phyloP scores from a whole-genome alignment of 2,797 vertebrate species.

The Yasuhikotakia modesta region DNA sequence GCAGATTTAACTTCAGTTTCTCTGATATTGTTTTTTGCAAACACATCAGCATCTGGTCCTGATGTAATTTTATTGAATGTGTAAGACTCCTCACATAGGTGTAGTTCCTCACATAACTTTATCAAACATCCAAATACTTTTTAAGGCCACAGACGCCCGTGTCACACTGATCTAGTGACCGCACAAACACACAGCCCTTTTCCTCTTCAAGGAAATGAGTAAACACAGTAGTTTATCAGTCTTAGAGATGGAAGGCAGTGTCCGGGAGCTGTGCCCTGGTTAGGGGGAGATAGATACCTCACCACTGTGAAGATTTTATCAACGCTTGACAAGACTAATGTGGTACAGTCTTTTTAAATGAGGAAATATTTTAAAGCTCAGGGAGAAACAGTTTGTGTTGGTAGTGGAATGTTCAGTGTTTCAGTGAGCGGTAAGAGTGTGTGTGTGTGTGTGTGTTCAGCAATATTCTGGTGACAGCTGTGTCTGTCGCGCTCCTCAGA shows the following conservation, averaged over 20 bases:
- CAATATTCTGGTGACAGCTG: constrained; percentile 80
- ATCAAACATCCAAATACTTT: not conserved
- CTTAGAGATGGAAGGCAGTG: constrained; percentile 15
- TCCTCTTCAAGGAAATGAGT: constrained; percentile 16
- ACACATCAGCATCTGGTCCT: too few species aligned
- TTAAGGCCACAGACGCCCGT: not conserved
- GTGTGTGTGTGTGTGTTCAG: constrained; percentile 40
- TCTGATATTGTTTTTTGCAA: too few species aligned
- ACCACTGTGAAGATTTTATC: constrained; percentile 34
- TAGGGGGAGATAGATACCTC: constrained; percentile 17
- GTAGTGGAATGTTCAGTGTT: constrained; percentile 63
- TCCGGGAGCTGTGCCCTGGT: constrained; percentile 14
- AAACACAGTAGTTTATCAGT: constrained; percentile 3
- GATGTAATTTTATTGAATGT: too few species aligned
- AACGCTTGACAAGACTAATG: not conserved
- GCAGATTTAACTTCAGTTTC: too few species aligned
- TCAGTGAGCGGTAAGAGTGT: constrained; percentile 48
- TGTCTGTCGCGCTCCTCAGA: constrained; percentile 78
- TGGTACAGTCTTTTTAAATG: constrained; percentile 1
- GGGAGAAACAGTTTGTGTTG: constrained; percentile 34
- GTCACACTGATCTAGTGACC: not conserved
- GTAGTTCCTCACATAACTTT: not conserved
- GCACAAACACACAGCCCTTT: not conserved
- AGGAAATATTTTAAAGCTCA: constrained; percentile 23
- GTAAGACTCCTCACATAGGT: too few species aligned